phyloP scores from a whole-genome alignment of 2,113 vertebrate species.

The Ammospiza caudacuta region DNA sequence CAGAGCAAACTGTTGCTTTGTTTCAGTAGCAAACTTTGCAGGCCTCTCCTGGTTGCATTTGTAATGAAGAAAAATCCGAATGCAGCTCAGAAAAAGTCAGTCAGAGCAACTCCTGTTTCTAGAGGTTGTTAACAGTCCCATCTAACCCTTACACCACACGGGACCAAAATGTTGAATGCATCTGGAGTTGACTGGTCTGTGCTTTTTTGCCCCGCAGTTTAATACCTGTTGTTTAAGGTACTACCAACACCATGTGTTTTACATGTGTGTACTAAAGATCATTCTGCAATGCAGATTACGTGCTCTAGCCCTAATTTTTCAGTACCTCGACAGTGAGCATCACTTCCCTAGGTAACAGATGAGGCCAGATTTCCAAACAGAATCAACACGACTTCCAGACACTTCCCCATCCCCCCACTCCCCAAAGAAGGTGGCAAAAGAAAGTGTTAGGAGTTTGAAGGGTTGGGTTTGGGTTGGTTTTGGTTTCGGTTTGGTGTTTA shows the following conservation, averaged over 20 bases:
- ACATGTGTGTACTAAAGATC: background rate
- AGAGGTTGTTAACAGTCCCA: background rate
- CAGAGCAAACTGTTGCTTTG: constrained; percentile 31
- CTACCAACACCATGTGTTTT: background rate
- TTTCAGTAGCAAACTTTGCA: background rate
- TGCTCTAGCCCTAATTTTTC: background rate
- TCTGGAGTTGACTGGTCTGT: rapidly evolving
- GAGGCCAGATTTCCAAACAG: background rate
- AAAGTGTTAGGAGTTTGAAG: background rate
- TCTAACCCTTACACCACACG: background rate
- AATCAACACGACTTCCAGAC: background rate
- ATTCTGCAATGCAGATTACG: background rate
- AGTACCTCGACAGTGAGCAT: background rate
- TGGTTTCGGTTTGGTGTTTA: background rate
- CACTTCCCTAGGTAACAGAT: background rate
- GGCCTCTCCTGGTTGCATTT: background rate
- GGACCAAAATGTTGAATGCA: background rate
- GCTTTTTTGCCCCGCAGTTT: background rate
- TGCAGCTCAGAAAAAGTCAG: background rate
- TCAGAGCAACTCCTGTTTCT: background rate
- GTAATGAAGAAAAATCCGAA: background rate
- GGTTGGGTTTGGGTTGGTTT: background rate
- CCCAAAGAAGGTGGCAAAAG: background rate
- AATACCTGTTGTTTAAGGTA: background rate
- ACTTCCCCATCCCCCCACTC: rapidly evolving